A percentile compares a stretch with the other conserved stretches of the same genome.
Evolutionary conservation across 2,797 vertebrate species (phyloP).

Genomic region (Gymnoscopelus microlampas): DNA sequence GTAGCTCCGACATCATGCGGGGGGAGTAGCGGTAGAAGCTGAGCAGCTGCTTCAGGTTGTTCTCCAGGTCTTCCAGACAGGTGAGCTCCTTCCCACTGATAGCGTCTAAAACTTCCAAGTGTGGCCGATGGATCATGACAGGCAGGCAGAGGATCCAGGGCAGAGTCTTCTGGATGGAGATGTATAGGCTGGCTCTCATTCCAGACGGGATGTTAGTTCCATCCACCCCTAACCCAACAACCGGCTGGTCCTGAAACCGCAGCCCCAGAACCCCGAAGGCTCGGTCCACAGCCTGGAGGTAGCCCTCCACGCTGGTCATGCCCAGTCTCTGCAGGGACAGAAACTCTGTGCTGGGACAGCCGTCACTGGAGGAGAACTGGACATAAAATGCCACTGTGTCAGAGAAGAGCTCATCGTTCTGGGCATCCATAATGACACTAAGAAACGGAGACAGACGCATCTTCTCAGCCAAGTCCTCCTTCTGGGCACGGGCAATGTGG

Average conservation of each 20-base stretch:
- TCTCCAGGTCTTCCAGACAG: slow-evolving; percentile 94
- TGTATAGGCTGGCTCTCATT: slow-evolving; percentile 89
- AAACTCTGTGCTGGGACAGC: slow-evolving; percentile 91
- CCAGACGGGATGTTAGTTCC: slow-evolving; percentile 89
- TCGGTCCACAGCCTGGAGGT: slow-evolving; percentile 91
- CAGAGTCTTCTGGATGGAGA: slow-evolving; percentile 91
- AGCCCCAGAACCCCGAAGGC: slow-evolving; percentile 90
- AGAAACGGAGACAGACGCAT: slow-evolving; percentile 93
- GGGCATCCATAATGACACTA: slow-evolving; percentile 93
- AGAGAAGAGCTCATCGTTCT: slow-evolving; percentile 89
- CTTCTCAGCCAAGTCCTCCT: slow-evolving; percentile 93
- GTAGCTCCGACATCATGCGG: slow-evolving; percentile 91
- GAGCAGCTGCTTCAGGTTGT: slow-evolving; percentile 94
- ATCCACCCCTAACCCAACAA: slow-evolving; percentile 90
- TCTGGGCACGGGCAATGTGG: slow-evolving; percentile 90
- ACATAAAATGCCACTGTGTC: slow-evolving; percentile 93
- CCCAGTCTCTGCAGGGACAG: slow-evolving; percentile 93
- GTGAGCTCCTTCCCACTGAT: slow-evolving; percentile 96
- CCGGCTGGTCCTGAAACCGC: slow-evolving; percentile 88
- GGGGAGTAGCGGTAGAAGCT: slow-evolving; percentile 97
- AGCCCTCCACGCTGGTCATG: slow-evolving; percentile 88
- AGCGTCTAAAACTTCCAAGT: slow-evolving; percentile 92
- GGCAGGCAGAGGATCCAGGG: slow-evolving; percentile 95
- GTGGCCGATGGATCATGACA: slow-evolving; percentile 94
- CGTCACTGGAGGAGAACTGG: slow-evolving; percentile 90